These are phyloP conservation scores for Hippoglossus hippoglossus DNA, from an alignment of 2,797 vertebrate species.

Conservation along the genomic window DNA sequence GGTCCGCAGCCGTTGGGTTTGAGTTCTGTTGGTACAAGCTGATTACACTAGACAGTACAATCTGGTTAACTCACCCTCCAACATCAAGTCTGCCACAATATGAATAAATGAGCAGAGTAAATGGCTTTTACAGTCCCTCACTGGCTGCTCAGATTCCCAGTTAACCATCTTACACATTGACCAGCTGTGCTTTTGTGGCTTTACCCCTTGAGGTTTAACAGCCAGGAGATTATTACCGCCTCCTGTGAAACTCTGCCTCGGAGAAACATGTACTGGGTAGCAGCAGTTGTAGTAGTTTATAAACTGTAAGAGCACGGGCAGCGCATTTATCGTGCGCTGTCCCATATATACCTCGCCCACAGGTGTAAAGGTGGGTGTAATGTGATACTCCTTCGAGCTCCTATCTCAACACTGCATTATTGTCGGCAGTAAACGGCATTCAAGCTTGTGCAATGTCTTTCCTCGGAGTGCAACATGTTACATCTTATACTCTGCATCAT, in stretches of 20 bases:
- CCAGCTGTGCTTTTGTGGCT: conserved; percentile 21
- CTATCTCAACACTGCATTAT: conserved; percentile 10
- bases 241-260: conserved; percentile 21
- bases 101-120: background rate
- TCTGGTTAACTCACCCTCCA: background rate
- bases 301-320: conserved; percentile 14
- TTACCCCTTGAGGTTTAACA: conserved; percentile 12
- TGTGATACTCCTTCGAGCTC: conserved; percentile 33
- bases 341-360: conserved; percentile 40
- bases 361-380: conserved; percentile 44
- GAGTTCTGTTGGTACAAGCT: background rate
- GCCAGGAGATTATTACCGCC: conserved; percentile 19
- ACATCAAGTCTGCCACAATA: too few species aligned
- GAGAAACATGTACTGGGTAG: conserved; percentile 21
- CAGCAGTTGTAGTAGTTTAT: conserved; percentile 37
- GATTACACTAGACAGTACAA: too few species aligned
- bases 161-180: conserved; percentile 8
- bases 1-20: background rate
- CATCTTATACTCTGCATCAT: background rate
- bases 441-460: conserved; percentile 6
- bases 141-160: conserved; percentile 3
- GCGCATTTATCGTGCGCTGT: conserved; percentile 49
- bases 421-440: conserved; percentile 28
- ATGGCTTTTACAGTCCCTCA: background rate
- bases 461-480: background rate